Conservation (phyloP, 2,113 vertebrate species). For the Bubo bubo region DNA sequence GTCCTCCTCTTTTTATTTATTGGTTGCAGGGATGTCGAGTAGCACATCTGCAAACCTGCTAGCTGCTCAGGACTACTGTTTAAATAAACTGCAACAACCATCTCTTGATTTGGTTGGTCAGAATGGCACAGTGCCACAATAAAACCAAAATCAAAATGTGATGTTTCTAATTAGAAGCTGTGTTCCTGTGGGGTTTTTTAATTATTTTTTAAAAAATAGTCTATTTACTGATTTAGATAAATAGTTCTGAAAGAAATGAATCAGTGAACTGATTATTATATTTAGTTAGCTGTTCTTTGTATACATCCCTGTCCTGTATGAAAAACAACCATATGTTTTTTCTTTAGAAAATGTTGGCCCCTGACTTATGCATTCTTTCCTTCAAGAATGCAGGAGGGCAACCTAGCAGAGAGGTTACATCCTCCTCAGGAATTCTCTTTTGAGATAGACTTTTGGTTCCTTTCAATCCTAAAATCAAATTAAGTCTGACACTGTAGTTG, state of each 20-base stretch:
- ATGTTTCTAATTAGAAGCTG: constrained; percentile 4
- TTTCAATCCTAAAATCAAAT: constrained; percentile 1
- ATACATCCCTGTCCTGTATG: neutral
- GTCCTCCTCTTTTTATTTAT: constrained; percentile 68
- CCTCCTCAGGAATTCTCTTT: constrained; percentile 10
- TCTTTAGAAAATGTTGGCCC: constrained; percentile 2
- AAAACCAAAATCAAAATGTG: constrained; percentile 6
- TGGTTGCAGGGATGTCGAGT: constrained; percentile 49
- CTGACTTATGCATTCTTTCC: neutral
- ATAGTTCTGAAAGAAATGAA: neutral
- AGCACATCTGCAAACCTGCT: constrained; percentile 68
- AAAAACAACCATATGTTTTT: constrained; percentile 30
- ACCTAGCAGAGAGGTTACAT: constrained; percentile 23
- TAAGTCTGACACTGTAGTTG: neutral
- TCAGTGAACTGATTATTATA: neutral
- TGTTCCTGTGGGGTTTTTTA: neutral
- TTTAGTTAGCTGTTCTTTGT: constrained; percentile 28
- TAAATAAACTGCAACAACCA: constrained; percentile 33
- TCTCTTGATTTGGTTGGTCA: neutral
- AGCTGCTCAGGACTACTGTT: constrained; percentile 52
- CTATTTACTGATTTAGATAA: neutral
- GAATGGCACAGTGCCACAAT: neutral
- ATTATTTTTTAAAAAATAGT: neutral
- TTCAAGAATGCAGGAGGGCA: constrained; percentile 22
- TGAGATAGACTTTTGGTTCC: neutral